These are phyloP conservation scores for Tylochromis polylepis DNA, from an alignment of 2,113 vertebrate species.

Conservation along the genomic window DNA sequence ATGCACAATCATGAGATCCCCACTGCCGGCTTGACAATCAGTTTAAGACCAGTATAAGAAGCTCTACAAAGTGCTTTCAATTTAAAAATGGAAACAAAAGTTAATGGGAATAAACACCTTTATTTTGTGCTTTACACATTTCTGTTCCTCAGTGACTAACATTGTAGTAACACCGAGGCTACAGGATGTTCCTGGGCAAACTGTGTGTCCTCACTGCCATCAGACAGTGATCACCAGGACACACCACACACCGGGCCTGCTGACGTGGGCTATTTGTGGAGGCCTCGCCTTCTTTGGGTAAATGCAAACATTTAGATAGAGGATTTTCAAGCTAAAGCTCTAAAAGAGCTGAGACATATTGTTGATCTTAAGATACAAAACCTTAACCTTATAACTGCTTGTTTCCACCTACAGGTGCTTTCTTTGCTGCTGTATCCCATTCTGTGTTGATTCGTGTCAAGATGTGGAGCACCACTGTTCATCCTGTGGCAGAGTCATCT, in stretches of 20 bases:
- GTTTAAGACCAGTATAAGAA: not conserved
- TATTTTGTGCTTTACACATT: not conserved
- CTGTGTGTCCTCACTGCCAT: slow-evolving; percentile 62
- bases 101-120: not conserved
- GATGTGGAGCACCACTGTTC: slow-evolving; percentile 88
- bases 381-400: not conserved
- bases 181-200: slow-evolving; percentile 39
- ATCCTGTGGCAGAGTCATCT: slow-evolving; percentile 70
- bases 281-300: slow-evolving; percentile 58
- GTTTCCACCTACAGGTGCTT: slow-evolving; percentile 69
- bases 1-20: not conserved
- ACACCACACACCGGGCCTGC: slow-evolving; percentile 7
- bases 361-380: not conserved
- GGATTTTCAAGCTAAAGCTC: not conserved
- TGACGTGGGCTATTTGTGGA: slow-evolving; percentile 61
- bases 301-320: not conserved
- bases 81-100: not conserved
- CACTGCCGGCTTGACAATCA: not conserved
- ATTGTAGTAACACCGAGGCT: slow-evolving; percentile 30
- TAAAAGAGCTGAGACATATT: not conserved
- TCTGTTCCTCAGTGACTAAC: slow-evolving; percentile 49
- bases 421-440: slow-evolving; percentile 85
- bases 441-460: slow-evolving; percentile 82
- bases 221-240: slow-evolving; percentile 47
- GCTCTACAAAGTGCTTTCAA: not conserved